Conservation (phyloP, 2,113 vertebrate genomes). For the Sakesphorus luctuosus region DNA sequence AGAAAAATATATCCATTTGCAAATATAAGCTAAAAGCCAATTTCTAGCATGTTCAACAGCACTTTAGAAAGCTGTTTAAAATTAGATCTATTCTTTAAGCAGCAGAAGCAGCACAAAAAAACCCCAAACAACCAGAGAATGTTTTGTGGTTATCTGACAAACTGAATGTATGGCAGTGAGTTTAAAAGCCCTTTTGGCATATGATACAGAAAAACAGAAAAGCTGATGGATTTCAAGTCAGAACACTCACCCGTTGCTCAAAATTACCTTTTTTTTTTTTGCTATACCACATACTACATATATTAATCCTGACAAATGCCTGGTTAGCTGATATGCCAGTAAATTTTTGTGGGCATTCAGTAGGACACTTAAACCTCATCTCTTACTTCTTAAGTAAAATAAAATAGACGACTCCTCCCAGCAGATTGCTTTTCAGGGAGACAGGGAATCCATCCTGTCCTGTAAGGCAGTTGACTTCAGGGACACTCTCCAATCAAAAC, state of each 20-base stretch:
- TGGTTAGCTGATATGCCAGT: fast-evolving
- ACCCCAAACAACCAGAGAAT: not conserved
- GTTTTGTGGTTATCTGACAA: not conserved
- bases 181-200: not conserved
- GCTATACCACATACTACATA: not conserved
- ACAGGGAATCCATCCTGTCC: not conserved
- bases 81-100: not conserved
- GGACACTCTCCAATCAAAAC: not conserved
- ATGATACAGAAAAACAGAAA: not conserved
- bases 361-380: not conserved
- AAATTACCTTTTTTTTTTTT: not conserved
- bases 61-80: not conserved
- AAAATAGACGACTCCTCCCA: not conserved
- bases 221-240: not conserved
- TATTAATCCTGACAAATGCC: not conserved
- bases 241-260: not conserved
- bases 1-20: not conserved
- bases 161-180: not conserved
- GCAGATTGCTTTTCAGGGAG: not conserved
- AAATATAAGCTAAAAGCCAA: not conserved
- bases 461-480: not conserved
- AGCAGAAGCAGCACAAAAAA: not conserved
- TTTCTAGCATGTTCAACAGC: not conserved
- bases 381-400: not conserved
- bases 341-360: not conserved